phyloP scores from a whole-genome alignment of 2,797 vertebrate genomes.

The Alouatta caraya region DNA sequence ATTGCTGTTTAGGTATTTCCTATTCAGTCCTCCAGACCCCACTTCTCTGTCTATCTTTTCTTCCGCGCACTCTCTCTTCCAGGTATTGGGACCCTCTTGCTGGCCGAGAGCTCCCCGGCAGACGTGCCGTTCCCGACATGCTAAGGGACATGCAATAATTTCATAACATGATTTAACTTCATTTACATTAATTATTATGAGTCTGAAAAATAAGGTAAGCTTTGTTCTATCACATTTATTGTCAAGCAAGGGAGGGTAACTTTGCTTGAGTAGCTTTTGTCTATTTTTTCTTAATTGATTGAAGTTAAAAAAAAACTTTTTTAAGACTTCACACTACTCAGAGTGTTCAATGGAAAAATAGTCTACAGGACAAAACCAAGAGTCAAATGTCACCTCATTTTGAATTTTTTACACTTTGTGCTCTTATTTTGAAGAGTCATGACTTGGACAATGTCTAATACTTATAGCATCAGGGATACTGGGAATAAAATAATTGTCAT shows the following conservation, averaged over 20 bases:
- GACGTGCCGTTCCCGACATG: too few species aligned
- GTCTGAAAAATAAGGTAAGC: background rate
- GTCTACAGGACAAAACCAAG: background rate
- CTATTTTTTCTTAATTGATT: background rate
- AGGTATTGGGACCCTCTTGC: too few species aligned
- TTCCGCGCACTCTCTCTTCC: too few species aligned
- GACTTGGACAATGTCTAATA: background rate
- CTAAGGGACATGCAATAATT: background rate
- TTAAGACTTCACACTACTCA: background rate
- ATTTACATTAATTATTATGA: background rate
- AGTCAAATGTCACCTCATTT: background rate
- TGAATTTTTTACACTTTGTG: background rate
- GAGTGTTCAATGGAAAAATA: background rate
- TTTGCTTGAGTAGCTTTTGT: background rate
- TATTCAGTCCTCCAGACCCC: too few species aligned
- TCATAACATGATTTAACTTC: background rate
- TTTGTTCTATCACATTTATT: background rate
- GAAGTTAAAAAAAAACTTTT: background rate
- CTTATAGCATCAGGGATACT: rapidly evolving
- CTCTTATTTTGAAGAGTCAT: background rate
- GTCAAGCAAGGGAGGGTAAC: background rate
- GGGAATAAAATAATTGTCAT: background rate
- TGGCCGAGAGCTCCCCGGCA: too few species aligned
- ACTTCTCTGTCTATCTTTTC: too few species aligned
- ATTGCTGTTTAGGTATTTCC: too few species aligned